phyloP scores from a whole-genome alignment of 2,888 invertebrate species.

The Drosophila flavopinicola region DNA sequence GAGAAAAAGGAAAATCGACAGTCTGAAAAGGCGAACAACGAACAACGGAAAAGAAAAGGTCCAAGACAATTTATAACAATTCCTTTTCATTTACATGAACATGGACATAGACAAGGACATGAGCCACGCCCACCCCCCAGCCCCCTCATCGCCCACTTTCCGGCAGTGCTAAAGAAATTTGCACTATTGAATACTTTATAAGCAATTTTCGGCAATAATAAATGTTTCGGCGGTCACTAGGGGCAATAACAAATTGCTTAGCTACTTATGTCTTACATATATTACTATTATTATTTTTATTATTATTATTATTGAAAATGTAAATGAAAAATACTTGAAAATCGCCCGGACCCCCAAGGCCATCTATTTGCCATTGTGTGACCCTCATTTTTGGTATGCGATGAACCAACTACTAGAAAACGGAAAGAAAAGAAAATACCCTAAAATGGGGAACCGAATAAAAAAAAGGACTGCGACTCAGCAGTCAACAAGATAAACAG shows the following conservation, averaged over 20 bases:
- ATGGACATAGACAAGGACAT: conserved; percentile 33
- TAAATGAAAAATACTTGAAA: conserved; percentile 64
- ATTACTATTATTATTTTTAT: conserved; percentile 32
- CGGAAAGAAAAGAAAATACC: conserved; percentile 2
- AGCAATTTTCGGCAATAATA: conserved; percentile 65
- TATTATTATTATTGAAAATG: conserved; percentile 62
- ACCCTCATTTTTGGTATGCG: conserved; percentile 51
- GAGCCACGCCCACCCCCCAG: conserved; percentile 3
- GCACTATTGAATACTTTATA: conserved; percentile 72
- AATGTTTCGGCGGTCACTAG: conserved; percentile 49
- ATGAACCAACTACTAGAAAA: conserved; percentile 47
- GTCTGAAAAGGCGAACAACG: conserved; percentile 4
- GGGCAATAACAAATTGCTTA: conserved; percentile 53
- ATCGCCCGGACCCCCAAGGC: conserved; percentile 12
- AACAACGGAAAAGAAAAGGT: conserved; percentile 40
- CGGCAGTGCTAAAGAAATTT: conserved; percentile 35
- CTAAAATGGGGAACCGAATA: not conserved
- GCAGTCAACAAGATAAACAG: conserved; percentile 73
- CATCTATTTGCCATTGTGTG: conserved; percentile 28
- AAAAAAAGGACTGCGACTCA: conserved; percentile 25
- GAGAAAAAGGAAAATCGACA: not conserved
- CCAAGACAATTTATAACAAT: conserved; percentile 72
- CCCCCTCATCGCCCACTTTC: not conserved
- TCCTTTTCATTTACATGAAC: conserved; percentile 65
- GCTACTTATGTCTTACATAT: conserved; percentile 40